Conservation (phyloP, 2,888 invertebrate species). For the Protodeltote pygarga region DNA sequence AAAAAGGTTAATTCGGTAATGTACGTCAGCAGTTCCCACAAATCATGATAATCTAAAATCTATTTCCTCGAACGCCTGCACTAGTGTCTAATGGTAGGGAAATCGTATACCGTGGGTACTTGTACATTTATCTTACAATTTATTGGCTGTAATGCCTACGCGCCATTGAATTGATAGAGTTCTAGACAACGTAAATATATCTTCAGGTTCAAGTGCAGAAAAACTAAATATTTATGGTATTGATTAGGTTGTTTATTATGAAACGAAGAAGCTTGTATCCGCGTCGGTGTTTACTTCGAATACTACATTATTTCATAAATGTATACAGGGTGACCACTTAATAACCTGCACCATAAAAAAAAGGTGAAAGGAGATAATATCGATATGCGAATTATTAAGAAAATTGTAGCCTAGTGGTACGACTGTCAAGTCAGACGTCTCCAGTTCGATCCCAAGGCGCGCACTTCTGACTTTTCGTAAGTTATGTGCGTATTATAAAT, state of each 20-base stretch:
- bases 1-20: too few species aligned
- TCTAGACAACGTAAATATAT: conserved; percentile 52
- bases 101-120: conserved; percentile 49
- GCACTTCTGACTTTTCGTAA: too few species aligned
- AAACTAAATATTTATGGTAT: conserved; percentile 53
- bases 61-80: conserved; percentile 43
- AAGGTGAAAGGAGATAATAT: too few species aligned
- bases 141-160: conserved; percentile 61
- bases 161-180: conserved; percentile 52
- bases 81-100: conserved; percentile 36
- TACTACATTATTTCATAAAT: conserved; percentile 17
- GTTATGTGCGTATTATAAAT: too few species aligned
- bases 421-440: too few species aligned
- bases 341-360: conserved; percentile 36
- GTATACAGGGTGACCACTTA: conserved; percentile 21
- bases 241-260: conserved; percentile 36
- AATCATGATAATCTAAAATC: conserved; percentile 40
- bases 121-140: conserved; percentile 60
- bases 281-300: conserved; percentile 10
- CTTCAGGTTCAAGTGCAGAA: conserved; percentile 62
- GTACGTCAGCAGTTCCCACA: conserved; percentile 22
- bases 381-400: too few species aligned
- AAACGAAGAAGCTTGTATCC: conserved; percentile 15
- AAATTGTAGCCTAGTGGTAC: too few species aligned
- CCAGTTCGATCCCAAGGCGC: too few species aligned